These are phyloP conservation scores for Rhagium mordax DNA, from an alignment of 2,888 invertebrate genomes.

Conservation along the genomic window DNA sequence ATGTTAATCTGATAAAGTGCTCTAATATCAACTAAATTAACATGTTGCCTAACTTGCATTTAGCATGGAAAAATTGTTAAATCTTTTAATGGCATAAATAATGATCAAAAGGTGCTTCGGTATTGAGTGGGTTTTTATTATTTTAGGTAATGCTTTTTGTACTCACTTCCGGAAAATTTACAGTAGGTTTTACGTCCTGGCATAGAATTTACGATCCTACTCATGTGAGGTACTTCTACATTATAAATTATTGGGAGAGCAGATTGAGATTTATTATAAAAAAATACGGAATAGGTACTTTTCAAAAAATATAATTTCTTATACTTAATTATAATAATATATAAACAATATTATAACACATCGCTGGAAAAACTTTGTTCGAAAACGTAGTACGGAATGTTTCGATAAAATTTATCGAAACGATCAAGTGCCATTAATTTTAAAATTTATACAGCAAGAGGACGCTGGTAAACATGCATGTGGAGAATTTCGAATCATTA, in stretches of 20 bases:
- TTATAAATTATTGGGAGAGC: no score
- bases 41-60: neutral
- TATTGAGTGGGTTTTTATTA: neutral
- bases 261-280: no score
- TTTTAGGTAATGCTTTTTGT: neutral
- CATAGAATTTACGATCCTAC: neutral
- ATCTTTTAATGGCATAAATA: neutral
- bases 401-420: neutral
- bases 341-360: no score
- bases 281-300: no score
- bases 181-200: neutral
- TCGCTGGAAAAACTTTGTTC: no score
- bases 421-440: neutral
- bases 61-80: neutral
- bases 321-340: no score
- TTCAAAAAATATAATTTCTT: no score
- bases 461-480: neutral
- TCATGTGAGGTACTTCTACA: neutral
- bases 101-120: neutral
- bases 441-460: neutral
- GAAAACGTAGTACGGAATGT: no score
- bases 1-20: slow-evolving; percentile 50
- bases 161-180: neutral
- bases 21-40: slow-evolving; percentile 43
- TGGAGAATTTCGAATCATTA: neutral